A percentile compares a stretch with the other conserved stretches of the same genome.
These are phyloP conservation scores for Crotophaga sulcirostris DNA, from an alignment of 2,113 vertebrate species.

Conservation along the genomic window DNA sequence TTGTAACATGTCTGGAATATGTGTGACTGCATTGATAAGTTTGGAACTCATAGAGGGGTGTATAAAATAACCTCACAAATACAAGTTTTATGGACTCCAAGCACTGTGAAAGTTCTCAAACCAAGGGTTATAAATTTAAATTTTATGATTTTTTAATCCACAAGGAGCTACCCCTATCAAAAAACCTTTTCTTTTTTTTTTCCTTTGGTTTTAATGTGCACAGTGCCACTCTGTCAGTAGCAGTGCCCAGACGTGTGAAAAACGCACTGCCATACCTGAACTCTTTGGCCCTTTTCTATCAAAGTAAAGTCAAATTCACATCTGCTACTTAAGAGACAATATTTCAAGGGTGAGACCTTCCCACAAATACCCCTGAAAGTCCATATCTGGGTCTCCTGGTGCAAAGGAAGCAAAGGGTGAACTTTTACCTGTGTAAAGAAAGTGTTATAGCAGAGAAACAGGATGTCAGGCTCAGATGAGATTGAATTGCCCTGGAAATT, in stretches of 20 bases:
- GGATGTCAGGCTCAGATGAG: not conserved
- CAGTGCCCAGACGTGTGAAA: not conserved
- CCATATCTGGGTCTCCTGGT: not conserved
- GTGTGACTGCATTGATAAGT: not conserved
- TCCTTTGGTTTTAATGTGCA: not conserved
- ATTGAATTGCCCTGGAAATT: not conserved
- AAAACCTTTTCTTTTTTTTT: not conserved
- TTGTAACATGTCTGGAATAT: not conserved
- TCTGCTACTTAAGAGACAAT: not conserved
- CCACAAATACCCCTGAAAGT: not conserved
- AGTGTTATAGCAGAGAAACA: not conserved
- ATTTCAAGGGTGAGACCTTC: not conserved
- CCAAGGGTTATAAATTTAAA: not conserved
- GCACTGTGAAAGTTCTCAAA: not conserved
- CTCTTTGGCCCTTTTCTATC: not conserved
- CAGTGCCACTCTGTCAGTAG: not conserved
- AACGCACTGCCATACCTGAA: not conserved
- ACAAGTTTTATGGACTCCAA: not conserved
- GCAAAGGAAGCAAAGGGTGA: not conserved
- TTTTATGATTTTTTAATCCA: not conserved
- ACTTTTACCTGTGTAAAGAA: not conserved
- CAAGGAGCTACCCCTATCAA: not conserved
- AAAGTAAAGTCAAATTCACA: not conserved
- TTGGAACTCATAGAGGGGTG: not conserved
- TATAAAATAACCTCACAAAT: not conserved